A percentile compares a stretch with the other conserved stretches of the same genome.
These are phyloP conservation scores for Glaucopsyche alexis DNA, from an alignment of 2,888 invertebrate species.

Conservation along the genomic window DNA sequence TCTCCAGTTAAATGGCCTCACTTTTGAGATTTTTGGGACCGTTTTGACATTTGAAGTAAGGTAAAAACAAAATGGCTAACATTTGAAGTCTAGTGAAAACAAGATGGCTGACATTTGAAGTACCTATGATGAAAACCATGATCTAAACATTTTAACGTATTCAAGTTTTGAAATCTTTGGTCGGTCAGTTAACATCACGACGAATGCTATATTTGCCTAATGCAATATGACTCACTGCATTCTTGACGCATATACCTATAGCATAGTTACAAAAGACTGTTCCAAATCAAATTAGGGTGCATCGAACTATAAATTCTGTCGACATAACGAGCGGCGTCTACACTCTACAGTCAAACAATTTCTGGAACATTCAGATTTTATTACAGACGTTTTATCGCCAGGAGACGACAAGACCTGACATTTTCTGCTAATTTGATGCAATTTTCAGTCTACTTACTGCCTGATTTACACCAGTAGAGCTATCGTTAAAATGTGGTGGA, in stretches of 20 bases:
- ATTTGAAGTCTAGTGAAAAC: no score
- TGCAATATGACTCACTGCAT: neutral
- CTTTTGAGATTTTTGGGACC: no score
- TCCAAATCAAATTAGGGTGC: conserved; percentile 14
- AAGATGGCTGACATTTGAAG: no score
- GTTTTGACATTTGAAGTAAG: no score
- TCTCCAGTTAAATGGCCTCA: no score
- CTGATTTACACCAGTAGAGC: neutral
- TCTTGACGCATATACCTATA: no score
- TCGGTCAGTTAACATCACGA: no score
- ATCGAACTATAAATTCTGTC: conserved; percentile 24
- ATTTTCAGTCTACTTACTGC: neutral
- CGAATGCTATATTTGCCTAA: neutral
- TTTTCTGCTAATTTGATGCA: conserved; percentile 32
- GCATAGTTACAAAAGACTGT: neutral
- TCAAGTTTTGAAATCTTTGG: no score
- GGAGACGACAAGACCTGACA: conserved; percentile 29
- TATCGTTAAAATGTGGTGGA: neutral
- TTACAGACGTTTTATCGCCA: conserved; percentile 29
- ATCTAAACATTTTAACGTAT: no score
- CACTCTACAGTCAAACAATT: conserved; percentile 37
- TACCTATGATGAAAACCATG: no score
- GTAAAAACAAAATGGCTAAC: no score
- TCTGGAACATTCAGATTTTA: conserved; percentile 36
- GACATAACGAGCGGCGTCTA: conserved; percentile 35